These are phyloP conservation scores for Junonia oenone DNA, from an alignment of 2,888 invertebrate species.

Conservation along the genomic window DNA sequence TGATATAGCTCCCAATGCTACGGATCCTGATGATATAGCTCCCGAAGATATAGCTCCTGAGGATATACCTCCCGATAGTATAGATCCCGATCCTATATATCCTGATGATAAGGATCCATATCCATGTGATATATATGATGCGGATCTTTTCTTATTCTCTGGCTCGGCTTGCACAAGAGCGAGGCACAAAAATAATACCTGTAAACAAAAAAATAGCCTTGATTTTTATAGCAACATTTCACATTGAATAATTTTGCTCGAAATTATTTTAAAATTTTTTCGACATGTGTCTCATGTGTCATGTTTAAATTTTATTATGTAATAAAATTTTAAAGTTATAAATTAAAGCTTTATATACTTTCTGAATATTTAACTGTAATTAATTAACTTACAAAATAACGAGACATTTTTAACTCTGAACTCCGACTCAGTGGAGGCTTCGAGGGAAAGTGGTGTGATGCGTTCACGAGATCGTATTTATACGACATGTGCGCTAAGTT, in stretches of 20 bases:
- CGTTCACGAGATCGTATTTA: conserved; percentile 52
- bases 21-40: no score
- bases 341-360: no score
- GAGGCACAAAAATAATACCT: conserved; percentile 25
- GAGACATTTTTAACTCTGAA: conserved; percentile 43
- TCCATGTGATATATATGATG: no score
- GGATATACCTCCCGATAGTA: no score
- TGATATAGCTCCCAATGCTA: no score
- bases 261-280: no score
- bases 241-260: neutral
- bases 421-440: conserved; percentile 32
- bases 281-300: no score
- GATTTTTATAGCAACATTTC: no score
- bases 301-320: neutral
- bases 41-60: no score
- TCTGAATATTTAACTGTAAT: neutral
- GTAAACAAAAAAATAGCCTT: conserved; percentile 4
- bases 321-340: no score
- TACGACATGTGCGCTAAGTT: conserved; percentile 35
- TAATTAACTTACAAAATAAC: conserved; percentile 50
- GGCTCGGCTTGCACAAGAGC: conserved; percentile 17
- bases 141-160: conserved; percentile 29
- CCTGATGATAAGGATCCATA: no score
- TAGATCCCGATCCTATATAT: no score
- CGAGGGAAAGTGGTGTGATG: conserved; percentile 49